Evolutionary conservation across 2,797 vertebrate species (phyloP), one percentile per base, ranked within the genome.

Genomic region (Garrulus glandarius): DNA sequence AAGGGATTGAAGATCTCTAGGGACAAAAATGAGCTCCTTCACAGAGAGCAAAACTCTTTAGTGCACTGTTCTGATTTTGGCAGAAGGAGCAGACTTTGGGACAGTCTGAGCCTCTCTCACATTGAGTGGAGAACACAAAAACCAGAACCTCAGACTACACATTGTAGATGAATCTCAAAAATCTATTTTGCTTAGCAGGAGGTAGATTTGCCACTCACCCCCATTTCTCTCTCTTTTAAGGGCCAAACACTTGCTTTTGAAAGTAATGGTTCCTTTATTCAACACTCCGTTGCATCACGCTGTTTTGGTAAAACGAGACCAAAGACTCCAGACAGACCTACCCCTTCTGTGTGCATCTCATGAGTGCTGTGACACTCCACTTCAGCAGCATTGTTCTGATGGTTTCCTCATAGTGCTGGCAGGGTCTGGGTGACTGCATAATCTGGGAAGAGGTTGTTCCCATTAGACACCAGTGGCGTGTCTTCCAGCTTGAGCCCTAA

Each of bases 291-390:
- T 81, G 32, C 20, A 70, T 32, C 56, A 80, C 76, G 69, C 17
- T 1, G 1, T 74, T 72, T 34, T 67, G 14, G 21, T n/a, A 26
- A 82, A 88, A 70, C 26, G 12, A 34, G 15, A n/a, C 5, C 20
- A 29, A 85, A 72, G 18, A 2, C 20, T 36, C 3, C 2, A 65
- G 20, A 13, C 12, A 55, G 61, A 24, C 4, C 4, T 67, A 2
- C 36, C 7, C 15, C 10, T 57, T 30, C 2, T 0, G 15, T 36
- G 47, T 39, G 27, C 13, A 14, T 27, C 22, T 46, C 0, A 0
- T 18, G 23, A 30, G 34, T 44, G 3, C 20, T 32, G 50, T 41
- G 55, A 14, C 16, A 4, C n/a, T 59, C 20, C 27, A 7, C 11
- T 17, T 34, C 30, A 81, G 30, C 43, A 77, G 10, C 2, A 0